These are phyloP conservation scores for Paramormyrops kingsleyae DNA, from an alignment of 2,113 vertebrate species.

Conservation along the genomic window DNA sequence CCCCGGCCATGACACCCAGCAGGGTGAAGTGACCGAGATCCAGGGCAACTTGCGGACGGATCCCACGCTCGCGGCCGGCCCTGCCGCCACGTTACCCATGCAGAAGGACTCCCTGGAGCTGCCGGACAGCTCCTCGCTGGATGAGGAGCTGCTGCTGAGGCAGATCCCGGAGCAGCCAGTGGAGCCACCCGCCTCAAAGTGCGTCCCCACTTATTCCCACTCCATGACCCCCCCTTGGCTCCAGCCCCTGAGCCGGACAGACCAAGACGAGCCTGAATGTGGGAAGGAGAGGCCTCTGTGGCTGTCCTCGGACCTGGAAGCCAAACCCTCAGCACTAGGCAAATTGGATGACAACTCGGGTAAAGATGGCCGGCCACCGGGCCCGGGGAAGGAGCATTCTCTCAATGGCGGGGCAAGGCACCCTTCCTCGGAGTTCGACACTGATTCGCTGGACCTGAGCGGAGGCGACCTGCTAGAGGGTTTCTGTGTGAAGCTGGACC, in stretches of 20 bases:
- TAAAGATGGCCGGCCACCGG: conserved; percentile 9
- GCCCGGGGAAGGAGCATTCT: conserved; percentile 28
- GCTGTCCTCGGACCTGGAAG: conserved; percentile 60
- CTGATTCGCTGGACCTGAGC: conserved; percentile 50
- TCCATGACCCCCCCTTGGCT: conserved; percentile 69
- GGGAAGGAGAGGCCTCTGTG: conserved; percentile 59
- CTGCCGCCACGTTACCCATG: conserved; percentile 24
- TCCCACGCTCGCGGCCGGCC: conserved; percentile 26
- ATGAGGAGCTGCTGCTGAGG: conserved; percentile 46
- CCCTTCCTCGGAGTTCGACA: conserved; percentile 32
- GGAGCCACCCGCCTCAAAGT: conserved; percentile 41
- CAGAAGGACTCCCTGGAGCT: conserved; percentile 38
- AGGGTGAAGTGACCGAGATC: neutral
- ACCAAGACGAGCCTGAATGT: conserved; percentile 40
- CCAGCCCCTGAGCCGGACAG: conserved; percentile 51
- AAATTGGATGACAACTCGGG: conserved; percentile 42
- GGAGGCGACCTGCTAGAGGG: conserved; percentile 52
- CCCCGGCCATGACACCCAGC: neutral
- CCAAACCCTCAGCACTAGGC: conserved; percentile 49
- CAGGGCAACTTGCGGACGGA: neutral
- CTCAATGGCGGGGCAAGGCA: conserved; percentile 31
- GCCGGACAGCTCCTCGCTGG: conserved; percentile 23
- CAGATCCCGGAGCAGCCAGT: conserved; percentile 54
- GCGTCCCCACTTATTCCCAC: conserved; percentile 56
- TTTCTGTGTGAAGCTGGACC: conserved; percentile 43